Evolutionary conservation across 2,113 vertebrate genomes (phyloP).

Genomic region (Lynx canadensis): DNA sequence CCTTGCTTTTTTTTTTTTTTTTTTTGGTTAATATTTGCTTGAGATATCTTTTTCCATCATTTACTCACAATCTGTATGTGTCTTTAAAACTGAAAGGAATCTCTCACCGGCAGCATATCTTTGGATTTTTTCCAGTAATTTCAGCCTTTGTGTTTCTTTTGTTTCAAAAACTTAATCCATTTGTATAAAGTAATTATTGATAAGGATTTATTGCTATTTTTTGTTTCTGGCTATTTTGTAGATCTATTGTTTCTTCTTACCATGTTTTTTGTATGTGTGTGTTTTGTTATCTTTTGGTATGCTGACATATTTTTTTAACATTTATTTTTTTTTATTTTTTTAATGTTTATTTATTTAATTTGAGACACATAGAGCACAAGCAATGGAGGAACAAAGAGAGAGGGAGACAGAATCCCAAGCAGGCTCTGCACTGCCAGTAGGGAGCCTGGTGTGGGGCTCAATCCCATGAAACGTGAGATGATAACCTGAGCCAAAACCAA

Average conservation of each 20-base stretch:
- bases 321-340: too few species aligned
- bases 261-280: neutral
- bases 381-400: too few species aligned
- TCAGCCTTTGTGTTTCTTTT: neutral
- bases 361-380: too few species aligned
- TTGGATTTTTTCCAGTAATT: neutral
- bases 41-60: neutral
- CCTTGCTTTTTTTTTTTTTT: neutral
- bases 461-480: too few species aligned
- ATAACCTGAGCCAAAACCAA: too few species aligned
- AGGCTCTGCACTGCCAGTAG: too few species aligned
- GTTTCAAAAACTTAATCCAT: neutral
- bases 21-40: neutral
- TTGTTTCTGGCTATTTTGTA: neutral
- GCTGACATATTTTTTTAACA: too few species aligned
- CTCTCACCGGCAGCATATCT: neutral
- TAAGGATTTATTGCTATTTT: neutral
- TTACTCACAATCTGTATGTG: neutral
- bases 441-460: too few species aligned
- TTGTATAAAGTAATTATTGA: neutral
- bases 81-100: neutral
- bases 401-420: too few species aligned
- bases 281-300: neutral
- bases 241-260: neutral
- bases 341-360: too few species aligned